Evolutionary conservation across 2,113 vertebrate genomes (phyloP).

Genomic region (Vanacampus margaritifer): DNA sequence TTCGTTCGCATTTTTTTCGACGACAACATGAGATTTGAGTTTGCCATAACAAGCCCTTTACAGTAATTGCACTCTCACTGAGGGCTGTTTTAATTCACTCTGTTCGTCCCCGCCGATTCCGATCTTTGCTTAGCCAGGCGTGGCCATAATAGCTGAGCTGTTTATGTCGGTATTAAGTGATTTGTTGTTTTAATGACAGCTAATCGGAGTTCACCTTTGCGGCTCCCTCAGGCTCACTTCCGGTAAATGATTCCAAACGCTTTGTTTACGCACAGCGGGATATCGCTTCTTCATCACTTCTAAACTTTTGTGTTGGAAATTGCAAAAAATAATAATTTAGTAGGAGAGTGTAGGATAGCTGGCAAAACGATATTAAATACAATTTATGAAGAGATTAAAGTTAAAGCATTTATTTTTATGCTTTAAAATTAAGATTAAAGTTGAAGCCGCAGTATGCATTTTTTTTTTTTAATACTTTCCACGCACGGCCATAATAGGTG

Average conservation of each 20-base stretch:
- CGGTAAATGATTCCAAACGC: slow-evolving; percentile 71
- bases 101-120: slow-evolving; percentile 64
- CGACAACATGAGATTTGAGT: slow-evolving; percentile 22
- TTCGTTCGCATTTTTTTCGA: slow-evolving; percentile 20
- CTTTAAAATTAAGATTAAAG: too few relatives aligned
- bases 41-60: slow-evolving; percentile 66
- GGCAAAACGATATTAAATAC: neutral
- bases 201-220: slow-evolving; percentile 72
- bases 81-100: slow-evolving; percentile 71
- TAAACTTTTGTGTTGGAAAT: slow-evolving; percentile 52
- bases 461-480: too few relatives aligned
- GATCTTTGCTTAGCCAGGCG: slow-evolving; percentile 69
- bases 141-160: slow-evolving; percentile 72
- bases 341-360: neutral
- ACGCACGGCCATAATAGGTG: too few relatives aligned
- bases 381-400: neutral
- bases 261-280: slow-evolving; percentile 65
- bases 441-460: too few relatives aligned
- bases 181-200: slow-evolving; percentile 75
- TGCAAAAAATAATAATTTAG: slow-evolving; percentile 32
- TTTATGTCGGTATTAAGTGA: slow-evolving; percentile 73
- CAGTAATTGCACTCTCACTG: slow-evolving; percentile 60
- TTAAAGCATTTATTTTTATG: too few relatives aligned
- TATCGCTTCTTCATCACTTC: slow-evolving; percentile 59
- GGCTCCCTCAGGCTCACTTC: slow-evolving; percentile 69